A percentile compares a stretch with the other conserved stretches of the same genome.
Evolutionary conservation across 2,113 vertebrate species (phyloP).

Genomic region (Gorsachius goisagi): DNA sequence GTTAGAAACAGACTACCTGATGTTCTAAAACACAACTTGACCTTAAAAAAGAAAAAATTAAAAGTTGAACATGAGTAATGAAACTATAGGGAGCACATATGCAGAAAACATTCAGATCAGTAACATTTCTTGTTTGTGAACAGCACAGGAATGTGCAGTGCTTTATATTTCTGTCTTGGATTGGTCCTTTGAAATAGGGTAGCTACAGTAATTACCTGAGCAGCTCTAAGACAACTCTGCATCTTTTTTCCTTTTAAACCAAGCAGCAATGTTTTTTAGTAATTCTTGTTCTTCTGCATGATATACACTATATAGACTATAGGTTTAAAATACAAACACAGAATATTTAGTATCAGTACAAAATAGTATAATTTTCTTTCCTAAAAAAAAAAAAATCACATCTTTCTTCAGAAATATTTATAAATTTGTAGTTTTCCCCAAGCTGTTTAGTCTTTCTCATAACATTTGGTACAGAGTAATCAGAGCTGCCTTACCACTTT

Average conservation of each 20-base stretch:
- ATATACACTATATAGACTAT: neutral
- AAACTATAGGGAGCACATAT: neutral
- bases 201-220: neutral
- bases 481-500: neutral
- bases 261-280: neutral
- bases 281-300: neutral
- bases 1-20: neutral
- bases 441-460: neutral
- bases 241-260: neutral
- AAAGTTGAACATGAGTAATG: rapidly evolving
- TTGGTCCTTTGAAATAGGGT: neutral
- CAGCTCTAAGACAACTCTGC: neutral
- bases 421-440: neutral
- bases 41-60: neutral
- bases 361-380: neutral
- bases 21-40: neutral
- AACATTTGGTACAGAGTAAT: neutral
- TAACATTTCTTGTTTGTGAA: neutral
- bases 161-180: neutral
- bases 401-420: neutral
- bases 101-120: neutral
- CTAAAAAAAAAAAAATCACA: neutral
- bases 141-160: neutral
- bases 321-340: neutral
- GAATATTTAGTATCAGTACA: neutral